Percentiles rank a stretch among this genome's conserved stretches.
Conservation (phyloP, 2,888 invertebrate genomes). For the Eudasyphora cyanicolor region DNA sequence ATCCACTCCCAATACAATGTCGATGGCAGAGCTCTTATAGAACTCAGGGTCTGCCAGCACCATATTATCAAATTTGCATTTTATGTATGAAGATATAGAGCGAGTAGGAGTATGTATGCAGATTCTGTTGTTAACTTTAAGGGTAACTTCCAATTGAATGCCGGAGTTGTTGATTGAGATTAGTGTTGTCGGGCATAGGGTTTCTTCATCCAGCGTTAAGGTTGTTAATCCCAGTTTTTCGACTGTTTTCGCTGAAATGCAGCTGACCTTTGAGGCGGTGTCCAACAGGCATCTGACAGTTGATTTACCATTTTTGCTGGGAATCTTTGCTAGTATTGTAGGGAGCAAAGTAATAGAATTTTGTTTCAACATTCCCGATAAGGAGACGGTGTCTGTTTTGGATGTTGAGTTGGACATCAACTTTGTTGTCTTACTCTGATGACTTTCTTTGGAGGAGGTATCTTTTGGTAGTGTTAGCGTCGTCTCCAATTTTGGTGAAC, state of each 20-base stretch:
- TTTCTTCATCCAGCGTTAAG: background rate
- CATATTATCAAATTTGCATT: background rate
- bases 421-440: no score
- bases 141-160: background rate
- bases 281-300: no score
- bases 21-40: background rate
- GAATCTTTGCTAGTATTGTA: background rate
- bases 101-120: background rate
- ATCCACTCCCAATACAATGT: background rate
- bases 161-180: background rate
- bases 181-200: conserved; percentile 3
- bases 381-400: no score
- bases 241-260: conserved; percentile 10
- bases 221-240: background rate
- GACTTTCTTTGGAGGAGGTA: no score
- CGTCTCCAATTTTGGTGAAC: no score
- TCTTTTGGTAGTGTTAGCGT: no score
- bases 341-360: no score
- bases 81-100: background rate
- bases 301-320: background rate
- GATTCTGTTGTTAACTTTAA: conserved; percentile 14
- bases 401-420: no score
- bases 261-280: background rate
- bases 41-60: background rate
- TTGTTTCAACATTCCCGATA: no score